phyloP scores from a whole-genome alignment of 2,113 vertebrate genomes.

The Phoxinus phoxinus region DNA sequence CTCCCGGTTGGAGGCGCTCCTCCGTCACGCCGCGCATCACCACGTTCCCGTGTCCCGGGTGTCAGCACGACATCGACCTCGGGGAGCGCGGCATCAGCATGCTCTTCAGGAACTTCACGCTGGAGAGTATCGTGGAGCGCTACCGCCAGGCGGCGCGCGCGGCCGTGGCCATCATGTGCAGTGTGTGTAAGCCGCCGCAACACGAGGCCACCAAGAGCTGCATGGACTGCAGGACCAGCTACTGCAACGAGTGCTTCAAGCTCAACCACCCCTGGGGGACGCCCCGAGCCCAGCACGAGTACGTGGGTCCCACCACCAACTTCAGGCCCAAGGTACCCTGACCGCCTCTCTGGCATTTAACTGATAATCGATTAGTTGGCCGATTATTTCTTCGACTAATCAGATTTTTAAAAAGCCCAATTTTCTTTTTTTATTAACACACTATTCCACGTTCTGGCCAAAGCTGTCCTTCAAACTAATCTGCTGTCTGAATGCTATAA shows the following conservation, averaged over 20 bases:
- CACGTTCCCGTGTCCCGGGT: slow-evolving; percentile 90
- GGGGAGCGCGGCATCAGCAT: slow-evolving; percentile 96
- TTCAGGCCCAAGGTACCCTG: slow-evolving; percentile 90
- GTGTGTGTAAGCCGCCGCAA: slow-evolving; percentile 90
- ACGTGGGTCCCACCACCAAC: slow-evolving; percentile 93
- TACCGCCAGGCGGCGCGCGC: slow-evolving; percentile 94
- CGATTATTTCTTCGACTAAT: too few relatives aligned
- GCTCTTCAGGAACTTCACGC: slow-evolving; percentile 93
- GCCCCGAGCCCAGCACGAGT: slow-evolving; percentile 93
- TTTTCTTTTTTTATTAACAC: too few relatives aligned
- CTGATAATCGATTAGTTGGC: too few relatives aligned
- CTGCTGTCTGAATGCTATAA: too few relatives aligned
- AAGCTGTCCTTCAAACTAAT: too few relatives aligned
- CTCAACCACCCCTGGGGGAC: slow-evolving; percentile 96
- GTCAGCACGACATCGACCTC: slow-evolving; percentile 91
- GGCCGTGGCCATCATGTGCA: slow-evolving; percentile 93
- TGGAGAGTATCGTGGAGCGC: slow-evolving; percentile 95
- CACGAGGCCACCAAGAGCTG: slow-evolving; percentile 98
- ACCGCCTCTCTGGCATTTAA: too few relatives aligned
- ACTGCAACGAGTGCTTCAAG: slow-evolving; percentile 98
- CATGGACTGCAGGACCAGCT: slow-evolving; percentile 97
- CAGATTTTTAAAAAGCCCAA: too few relatives aligned
- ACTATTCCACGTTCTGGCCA: too few relatives aligned
- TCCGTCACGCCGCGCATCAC: slow-evolving; percentile 88
- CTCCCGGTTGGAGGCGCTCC: slow-evolving; percentile 87